These are phyloP conservation scores for Zalophus californianus DNA, from an alignment of 2,797 vertebrate genomes.

Conservation along the genomic window DNA sequence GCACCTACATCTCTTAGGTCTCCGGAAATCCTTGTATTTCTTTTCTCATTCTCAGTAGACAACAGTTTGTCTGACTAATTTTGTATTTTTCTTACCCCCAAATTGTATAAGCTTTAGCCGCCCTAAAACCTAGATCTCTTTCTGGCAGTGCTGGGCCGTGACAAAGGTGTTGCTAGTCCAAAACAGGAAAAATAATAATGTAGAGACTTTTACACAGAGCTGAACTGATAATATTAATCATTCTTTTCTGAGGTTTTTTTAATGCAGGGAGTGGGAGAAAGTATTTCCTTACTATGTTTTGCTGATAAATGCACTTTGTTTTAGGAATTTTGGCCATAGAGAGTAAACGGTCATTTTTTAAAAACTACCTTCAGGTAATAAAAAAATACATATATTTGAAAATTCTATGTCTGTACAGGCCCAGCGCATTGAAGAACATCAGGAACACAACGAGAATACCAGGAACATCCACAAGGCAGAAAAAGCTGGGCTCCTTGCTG, in stretches of 20 bases:
- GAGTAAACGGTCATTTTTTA: neutral
- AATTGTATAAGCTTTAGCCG: neutral
- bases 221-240: neutral
- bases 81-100: neutral
- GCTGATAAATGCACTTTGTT: neutral
- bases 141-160: neutral
- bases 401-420: neutral
- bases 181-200: neutral
- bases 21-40: neutral
- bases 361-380: neutral
- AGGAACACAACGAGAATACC: neutral
- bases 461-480: neutral
- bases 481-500: neutral
- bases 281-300: neutral
- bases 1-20: neutral
- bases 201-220: neutral
- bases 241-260: neutral
- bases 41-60: neutral
- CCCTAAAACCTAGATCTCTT: neutral
- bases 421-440: neutral
- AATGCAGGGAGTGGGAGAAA: neutral
- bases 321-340: neutral
- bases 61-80: neutral
- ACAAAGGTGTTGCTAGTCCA: neutral
- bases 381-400: neutral